Percentiles rank a stretch among this genome's conserved stretches.
Conservation (phyloP, 2,113 vertebrate species). For the Anoura caudifer region DNA sequence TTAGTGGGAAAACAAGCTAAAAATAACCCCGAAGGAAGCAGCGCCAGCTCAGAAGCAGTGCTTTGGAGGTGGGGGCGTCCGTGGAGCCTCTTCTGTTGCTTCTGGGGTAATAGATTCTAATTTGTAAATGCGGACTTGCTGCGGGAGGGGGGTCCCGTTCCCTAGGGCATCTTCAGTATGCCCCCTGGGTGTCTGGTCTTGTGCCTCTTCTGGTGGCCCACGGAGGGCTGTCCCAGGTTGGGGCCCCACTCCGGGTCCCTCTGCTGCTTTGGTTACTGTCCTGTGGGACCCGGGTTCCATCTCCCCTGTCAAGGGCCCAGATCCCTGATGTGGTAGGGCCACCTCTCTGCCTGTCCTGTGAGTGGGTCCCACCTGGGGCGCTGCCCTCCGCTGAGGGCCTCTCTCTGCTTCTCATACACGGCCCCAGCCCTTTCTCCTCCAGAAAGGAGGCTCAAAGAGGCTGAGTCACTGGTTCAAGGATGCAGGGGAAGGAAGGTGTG, state of each 20-base stretch:
- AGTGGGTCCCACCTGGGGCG: neutral
- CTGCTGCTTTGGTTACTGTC: neutral
- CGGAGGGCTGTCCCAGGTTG: neutral
- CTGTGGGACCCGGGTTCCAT: neutral
- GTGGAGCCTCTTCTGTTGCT: neutral
- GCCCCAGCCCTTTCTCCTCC: neutral
- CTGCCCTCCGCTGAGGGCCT: neutral
- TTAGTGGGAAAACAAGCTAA: constrained; percentile 73
- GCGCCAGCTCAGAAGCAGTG: constrained; percentile 17
- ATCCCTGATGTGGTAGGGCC: neutral
- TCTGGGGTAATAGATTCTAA: neutral
- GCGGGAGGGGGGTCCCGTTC: too few species aligned
- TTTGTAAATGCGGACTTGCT: neutral
- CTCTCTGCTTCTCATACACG: neutral
- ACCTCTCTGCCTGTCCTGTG: neutral
- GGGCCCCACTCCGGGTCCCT: neutral
- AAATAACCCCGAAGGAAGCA: constrained; percentile 59
- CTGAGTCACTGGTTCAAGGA: neutral
- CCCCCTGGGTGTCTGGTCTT: neutral
- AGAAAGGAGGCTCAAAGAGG: neutral
- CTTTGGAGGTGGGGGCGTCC: constrained; percentile 1
- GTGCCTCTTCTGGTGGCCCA: neutral
- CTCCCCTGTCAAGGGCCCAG: neutral
- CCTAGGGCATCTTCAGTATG: neutral
- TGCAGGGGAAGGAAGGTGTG: neutral